phyloP scores from a whole-genome alignment of 2,797 vertebrate species.

The Notolabrus celidotus region DNA sequence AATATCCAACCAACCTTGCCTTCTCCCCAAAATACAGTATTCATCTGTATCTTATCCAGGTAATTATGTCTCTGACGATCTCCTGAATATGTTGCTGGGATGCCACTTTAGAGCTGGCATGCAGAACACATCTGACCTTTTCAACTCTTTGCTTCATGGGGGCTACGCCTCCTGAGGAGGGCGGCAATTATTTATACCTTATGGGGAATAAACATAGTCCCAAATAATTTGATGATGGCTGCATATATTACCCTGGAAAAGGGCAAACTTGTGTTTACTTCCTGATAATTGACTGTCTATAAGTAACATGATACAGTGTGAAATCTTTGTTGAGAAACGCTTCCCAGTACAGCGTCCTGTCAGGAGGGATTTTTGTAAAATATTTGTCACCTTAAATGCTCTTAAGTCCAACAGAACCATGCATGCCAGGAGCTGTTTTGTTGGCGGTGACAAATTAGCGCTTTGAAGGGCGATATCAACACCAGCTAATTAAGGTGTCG shows the following conservation, averaged over 20 bases:
- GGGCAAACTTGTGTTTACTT: conserved; percentile 44
- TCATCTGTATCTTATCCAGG: conserved; percentile 83
- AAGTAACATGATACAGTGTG: conserved; percentile 8
- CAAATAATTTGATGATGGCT: conserved; percentile 57
- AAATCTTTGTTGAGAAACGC: conserved; percentile 29
- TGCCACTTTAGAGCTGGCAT: conserved; percentile 72
- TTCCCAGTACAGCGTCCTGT: conserved; percentile 17
- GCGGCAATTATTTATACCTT: conserved; percentile 79
- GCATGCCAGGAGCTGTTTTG: conserved; percentile 71
- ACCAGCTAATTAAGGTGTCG: conserved; percentile 86
- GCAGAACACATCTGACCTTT: conserved; percentile 82
- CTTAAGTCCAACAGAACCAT: conserved; percentile 43
- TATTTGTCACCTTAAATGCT: conserved; percentile 49
- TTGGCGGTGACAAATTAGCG: conserved; percentile 73
- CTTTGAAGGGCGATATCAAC: conserved; percentile 78
- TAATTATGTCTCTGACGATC: conserved; percentile 83
- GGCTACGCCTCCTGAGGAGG: conserved; percentile 64
- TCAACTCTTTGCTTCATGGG: conserved; percentile 77
- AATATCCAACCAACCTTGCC: conserved; percentile 80
- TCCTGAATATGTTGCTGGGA: conserved; percentile 81
- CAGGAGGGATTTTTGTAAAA: conserved; percentile 6
- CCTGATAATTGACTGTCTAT: conserved; percentile 41
- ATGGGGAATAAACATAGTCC: conserved; percentile 60
- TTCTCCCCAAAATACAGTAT: conserved; percentile 80
- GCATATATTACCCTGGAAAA: conserved; percentile 45